Evolutionary conservation across 2,113 vertebrate genomes (phyloP).

Genomic region (Polypterus senegalus): DNA sequence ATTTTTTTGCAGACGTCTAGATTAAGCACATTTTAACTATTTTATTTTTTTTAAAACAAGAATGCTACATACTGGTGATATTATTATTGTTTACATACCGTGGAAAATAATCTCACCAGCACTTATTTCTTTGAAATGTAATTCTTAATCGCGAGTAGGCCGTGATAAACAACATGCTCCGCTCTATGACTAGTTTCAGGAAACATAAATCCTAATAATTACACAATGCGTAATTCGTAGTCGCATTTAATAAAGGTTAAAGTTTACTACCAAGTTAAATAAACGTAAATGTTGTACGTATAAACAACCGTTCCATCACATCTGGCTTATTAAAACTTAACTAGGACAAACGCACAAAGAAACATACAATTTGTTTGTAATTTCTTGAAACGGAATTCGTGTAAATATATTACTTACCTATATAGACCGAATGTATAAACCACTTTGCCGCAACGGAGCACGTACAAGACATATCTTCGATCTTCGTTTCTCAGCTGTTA

Average conservation of each 20-base stretch:
- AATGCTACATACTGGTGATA: no score
- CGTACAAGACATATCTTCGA: slow-evolving; percentile 45
- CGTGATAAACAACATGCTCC: not conserved
- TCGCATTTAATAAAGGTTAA: not conserved
- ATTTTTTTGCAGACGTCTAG: no score
- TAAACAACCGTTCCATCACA: not conserved
- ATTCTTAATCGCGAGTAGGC: no score
- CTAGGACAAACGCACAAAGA: not conserved
- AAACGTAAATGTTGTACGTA: not conserved
- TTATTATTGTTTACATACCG: no score
- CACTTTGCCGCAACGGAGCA: slow-evolving; percentile 46
- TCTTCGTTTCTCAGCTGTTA: not conserved
- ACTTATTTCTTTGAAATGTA: no score
- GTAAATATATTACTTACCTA: slow-evolving; percentile 32
- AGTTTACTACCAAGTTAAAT: not conserved
- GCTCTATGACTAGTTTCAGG: not conserved
- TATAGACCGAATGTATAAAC: slow-evolving; percentile 41
- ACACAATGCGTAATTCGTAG: no score
- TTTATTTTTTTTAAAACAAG: no score
- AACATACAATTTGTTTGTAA: not conserved
- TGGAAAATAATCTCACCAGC: no score
- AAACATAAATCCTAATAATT: no score
- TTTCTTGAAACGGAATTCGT: not conserved
- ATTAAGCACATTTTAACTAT: no score
- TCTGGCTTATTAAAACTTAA: not conserved